Conservation (phyloP, 2,888 invertebrate genomes). For the Euspilapteryx auroguttella region DNA sequence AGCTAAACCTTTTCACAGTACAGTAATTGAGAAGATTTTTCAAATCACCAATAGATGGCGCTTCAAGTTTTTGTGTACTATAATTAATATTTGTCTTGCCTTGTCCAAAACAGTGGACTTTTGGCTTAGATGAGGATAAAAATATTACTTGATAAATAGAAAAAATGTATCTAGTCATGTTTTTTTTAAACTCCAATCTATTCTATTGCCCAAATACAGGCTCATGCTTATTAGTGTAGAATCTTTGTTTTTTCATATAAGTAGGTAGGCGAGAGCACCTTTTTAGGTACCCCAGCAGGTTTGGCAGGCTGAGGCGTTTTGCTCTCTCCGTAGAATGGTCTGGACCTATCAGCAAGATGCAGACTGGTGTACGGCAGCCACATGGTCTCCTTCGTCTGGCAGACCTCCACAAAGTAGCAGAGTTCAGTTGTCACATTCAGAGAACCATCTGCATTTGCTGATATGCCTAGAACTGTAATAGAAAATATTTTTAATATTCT, state of each 20-base stretch:
- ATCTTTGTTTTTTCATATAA: neutral
- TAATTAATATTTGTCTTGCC: too few species aligned
- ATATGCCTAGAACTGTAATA: slow-evolving; percentile 34
- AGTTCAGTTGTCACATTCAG: slow-evolving; percentile 24
- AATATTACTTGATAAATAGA: too few species aligned
- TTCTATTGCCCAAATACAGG: too few species aligned
- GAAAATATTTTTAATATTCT: too few species aligned
- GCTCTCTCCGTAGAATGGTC: slow-evolving; percentile 41
- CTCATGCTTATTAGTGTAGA: neutral
- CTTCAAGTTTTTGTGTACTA: too few species aligned
- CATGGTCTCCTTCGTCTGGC: slow-evolving; percentile 21
- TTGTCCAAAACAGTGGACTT: too few species aligned
- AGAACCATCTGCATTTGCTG: slow-evolving; percentile 22
- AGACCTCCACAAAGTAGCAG: slow-evolving; percentile 41
- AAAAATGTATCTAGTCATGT: too few species aligned
- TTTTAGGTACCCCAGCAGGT: slow-evolving; percentile 16
- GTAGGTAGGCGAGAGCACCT: slow-evolving; percentile 15
- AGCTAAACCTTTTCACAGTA: too few species aligned
- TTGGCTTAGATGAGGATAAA: too few species aligned
- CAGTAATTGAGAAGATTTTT: too few species aligned
- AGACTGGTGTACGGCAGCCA: slow-evolving; percentile 46
- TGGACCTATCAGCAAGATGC: slow-evolving; percentile 30
- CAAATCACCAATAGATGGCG: too few species aligned
- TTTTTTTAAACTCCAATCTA: too few species aligned
- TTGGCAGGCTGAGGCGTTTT: slow-evolving; percentile 14